Base-by-base conservation (phyloP, 53 echinoderm and acorn worm species). In the Zoroaster sp. region DNA sequence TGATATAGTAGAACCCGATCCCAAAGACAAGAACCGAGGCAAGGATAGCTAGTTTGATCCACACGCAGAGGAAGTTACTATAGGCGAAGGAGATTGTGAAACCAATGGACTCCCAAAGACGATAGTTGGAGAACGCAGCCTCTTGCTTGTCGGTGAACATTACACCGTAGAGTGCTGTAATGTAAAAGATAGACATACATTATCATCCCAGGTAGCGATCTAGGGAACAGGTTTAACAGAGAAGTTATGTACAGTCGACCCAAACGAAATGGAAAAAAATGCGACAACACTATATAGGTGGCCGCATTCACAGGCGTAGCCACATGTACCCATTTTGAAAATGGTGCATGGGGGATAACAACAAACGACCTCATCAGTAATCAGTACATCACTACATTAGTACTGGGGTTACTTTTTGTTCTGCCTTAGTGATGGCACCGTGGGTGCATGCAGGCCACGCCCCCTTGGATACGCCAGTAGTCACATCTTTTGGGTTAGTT, bases 21-120 rank as follows among this genome's bases (percentile, higher is more conserved):
- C 89, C 95, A 5, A 95, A 36, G 14, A 73, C 95, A 18, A 97
- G 92, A 2, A 94, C 66, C 3, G 74, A 55, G 49, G 81, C 82
- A 17, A 97, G 87, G 66, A 97, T 94, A 8, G 83, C 87, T 20
- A 97, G 93, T 43, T 97, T 97, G 40, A 93, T 74, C 94, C 94
- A 93, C 17, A 97, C 97, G 49, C 97, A 97, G 31, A 97, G 83
- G 89, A 80, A 97, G 77, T 95, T 95, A 76, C 95, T 95, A 81
- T 97, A 97, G 59, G 95, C 97, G 77, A 97, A 97, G 45, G 97
- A 89, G 13, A 87, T 74, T 33, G 95, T 73, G 66, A 97, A 97
- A 3, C 97, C 97, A 35, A 95, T n/a, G 0, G 95, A 93, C 40
- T 97, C 95, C 97, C 97, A 97, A 28, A 97, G 89, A 42, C 97